Conservation (phyloP, 1,140 invertebrate species). For the Tetraneura akinire region DNA sequence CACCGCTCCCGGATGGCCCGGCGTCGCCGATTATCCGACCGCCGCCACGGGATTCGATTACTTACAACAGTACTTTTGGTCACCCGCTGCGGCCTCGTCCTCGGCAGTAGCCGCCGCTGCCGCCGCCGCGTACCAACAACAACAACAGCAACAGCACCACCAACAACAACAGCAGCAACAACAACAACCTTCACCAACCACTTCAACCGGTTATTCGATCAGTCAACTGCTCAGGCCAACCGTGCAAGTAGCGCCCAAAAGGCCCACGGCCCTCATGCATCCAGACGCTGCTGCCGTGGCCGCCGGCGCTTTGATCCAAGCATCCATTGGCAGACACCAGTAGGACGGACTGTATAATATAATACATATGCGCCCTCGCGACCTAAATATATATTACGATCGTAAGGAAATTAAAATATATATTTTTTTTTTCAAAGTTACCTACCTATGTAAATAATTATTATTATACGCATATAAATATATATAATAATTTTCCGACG, state of each 20-base stretch:
- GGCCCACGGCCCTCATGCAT: slow-evolving; percentile 43
- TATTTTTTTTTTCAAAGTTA: slow-evolving; percentile 6
- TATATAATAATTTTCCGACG: background rate
- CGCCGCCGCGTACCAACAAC: background rate
- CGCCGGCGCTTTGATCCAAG: slow-evolving; percentile 26
- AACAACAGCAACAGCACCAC: too few species aligned
- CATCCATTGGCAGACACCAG: slow-evolving; percentile 25
- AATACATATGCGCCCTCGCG: too few species aligned
- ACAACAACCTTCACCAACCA: background rate
- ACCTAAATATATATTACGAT: background rate
- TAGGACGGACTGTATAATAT: too few species aligned
- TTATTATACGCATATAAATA: background rate
- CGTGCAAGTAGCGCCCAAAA: slow-evolving; percentile 13
- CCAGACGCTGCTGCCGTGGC: slow-evolving; percentile 9
- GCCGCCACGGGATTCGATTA: slow-evolving; percentile 34
- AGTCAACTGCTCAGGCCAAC: slow-evolving; percentile 42
- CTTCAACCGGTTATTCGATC: slow-evolving; percentile 33
- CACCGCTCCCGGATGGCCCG: background rate
- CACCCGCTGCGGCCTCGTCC: background rate
- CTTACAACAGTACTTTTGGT: slow-evolving; percentile 42
- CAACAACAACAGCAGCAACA: too few species aligned
- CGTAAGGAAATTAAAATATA: background rate
- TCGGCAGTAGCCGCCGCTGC: background rate
- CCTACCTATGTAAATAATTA: background rate
- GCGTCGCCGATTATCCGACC: slow-evolving; percentile 29